A percentile compares a stretch with the other conserved stretches of the same genome.
phyloP scores from a whole-genome alignment of 2,888 invertebrate genomes.

The Sarcophaga variegata region DNA sequence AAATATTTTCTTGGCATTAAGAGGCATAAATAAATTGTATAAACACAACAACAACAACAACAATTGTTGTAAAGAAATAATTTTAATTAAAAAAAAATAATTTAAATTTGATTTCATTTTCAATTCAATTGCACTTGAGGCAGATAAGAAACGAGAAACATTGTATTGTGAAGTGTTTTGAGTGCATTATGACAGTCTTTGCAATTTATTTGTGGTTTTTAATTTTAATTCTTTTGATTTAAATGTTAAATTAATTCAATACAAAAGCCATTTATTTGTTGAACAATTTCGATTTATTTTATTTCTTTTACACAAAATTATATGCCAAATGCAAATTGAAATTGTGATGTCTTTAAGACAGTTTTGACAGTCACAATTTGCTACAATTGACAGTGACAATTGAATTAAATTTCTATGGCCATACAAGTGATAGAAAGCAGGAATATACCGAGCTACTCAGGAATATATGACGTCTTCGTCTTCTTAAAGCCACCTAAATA shows the following conservation, averaged over 20 bases:
- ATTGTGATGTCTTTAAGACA: no score
- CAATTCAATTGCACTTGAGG: background rate
- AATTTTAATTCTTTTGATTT: background rate
- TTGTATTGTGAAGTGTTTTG: slow-evolving; percentile 12
- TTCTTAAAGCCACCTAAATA: no score
- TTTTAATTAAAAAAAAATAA: background rate
- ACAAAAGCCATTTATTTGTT: no score
- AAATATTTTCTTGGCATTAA: slow-evolving; percentile 37
- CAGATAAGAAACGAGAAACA: background rate
- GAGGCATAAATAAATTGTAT: slow-evolving; percentile 30
- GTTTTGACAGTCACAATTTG: no score
- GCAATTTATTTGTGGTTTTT: slow-evolving; percentile 14
- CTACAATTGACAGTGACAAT: no score
- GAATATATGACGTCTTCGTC: no score
- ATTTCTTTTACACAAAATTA: no score
- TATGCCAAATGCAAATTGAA: no score
- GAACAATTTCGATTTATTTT: no score
- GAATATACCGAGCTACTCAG: no score
- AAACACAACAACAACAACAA: background rate
- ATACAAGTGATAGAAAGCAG: no score
- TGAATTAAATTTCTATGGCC: no score
- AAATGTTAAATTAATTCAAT: background rate
- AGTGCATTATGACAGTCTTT: slow-evolving; percentile 29
- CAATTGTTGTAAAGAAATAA: background rate
- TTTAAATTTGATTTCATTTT: slow-evolving; percentile 10